Evolutionary conservation across 2,113 vertebrate genomes (phyloP), one percentile per base, ranked within the genome.

Genomic region (Cyprinodon variegatus): DNA sequence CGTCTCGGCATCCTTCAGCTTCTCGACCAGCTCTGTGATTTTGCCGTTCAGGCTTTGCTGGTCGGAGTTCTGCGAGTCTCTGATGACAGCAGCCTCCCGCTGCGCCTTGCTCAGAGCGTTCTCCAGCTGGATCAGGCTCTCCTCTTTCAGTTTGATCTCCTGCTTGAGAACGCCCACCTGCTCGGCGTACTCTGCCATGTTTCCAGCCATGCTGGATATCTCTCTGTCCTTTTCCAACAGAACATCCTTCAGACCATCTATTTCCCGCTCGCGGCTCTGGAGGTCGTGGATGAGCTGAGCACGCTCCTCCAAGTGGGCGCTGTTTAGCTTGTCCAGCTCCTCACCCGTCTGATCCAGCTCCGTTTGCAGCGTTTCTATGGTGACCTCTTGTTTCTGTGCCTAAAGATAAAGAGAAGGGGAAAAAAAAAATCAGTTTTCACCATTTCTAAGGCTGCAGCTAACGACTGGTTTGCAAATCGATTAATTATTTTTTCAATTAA

Each of bases 271-370:
- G n/a, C 96, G 82, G 89, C 94, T 94, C 77, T 98, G 96, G 0
- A 98, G 94, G 64, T 96, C 95, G 22, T 96, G 95, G 83, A 97
- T 96, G 68, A 97, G 95, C 15, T 96, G 96, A 10, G 95, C 94
- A 74, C 96, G 91, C 69, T 97, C 96, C 61, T 96, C 96, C 77
- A 97, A 82, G 86, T 97, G 96, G 59, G 93, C 91, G 0, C 89
- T 84, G 72, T 97, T 97, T 1, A 97, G 74, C 64, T 95, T 96
- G 83, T 97, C 96, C 68, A 97, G 94, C 80, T 97, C 96, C 76
- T 97, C 96, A 0, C 94, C 96, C 0, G 96, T 95, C 92, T 97
- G 96, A 41, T 96, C 95, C 39, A 98, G 90, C 40, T 97, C 96
- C 6, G 89, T 84, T 65, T 95, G 95, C 66, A 97, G 87, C 0